A percentile compares a stretch with the other conserved stretches of the same genome.
Conservation (phyloP, 2,113 vertebrate genomes). For the Sylvia atricapilla region DNA sequence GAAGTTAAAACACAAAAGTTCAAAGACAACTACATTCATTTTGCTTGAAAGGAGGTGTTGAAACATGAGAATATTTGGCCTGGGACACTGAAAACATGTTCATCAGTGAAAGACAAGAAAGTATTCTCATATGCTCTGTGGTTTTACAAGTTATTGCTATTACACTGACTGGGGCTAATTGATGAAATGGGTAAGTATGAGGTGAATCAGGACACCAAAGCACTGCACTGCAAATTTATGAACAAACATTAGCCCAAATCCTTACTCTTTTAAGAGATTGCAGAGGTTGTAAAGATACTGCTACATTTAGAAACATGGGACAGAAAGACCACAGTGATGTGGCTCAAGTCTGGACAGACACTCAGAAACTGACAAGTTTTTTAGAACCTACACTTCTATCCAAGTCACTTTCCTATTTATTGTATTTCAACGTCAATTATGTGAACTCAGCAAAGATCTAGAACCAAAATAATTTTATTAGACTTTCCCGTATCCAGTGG, state of each 20-base stretch:
- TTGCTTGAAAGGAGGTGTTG: background rate
- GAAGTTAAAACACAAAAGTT: background rate
- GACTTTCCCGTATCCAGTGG: background rate
- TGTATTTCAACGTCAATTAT: background rate
- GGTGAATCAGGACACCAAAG: background rate
- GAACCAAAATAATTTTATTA: background rate
- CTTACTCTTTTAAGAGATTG: background rate
- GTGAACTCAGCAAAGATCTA: background rate
- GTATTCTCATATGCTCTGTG: background rate
- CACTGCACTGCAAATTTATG: background rate
- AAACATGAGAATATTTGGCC: background rate
- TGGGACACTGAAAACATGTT: background rate
- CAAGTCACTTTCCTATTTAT: background rate
- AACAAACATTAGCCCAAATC: background rate
- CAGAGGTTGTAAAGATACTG: background rate
- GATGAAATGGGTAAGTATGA: background rate
- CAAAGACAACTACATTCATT: background rate
- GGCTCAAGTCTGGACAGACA: background rate
- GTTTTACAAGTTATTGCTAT: background rate
- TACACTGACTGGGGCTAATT: background rate
- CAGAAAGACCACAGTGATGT: background rate
- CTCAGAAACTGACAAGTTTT: background rate
- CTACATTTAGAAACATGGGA: background rate
- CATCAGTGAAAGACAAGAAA: background rate
- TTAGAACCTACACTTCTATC: background rate